Evolutionary conservation across 2,113 vertebrate species (phyloP).

Genomic region (Genyomyrus donnyi): DNA sequence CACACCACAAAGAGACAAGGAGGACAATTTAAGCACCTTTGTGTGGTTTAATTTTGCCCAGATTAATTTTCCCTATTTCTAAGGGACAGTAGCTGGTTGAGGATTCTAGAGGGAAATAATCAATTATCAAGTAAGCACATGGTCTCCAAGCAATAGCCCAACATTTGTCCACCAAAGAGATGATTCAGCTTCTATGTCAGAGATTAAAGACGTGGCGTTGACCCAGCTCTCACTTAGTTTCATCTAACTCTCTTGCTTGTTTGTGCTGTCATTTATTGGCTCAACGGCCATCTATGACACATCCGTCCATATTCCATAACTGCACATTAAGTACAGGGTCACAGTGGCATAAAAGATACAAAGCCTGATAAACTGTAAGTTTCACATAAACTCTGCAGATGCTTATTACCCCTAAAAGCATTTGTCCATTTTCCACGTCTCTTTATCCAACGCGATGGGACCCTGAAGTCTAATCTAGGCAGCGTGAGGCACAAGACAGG

Average conservation of each 20-base stretch:
- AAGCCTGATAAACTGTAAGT: neutral
- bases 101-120: neutral
- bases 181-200: neutral
- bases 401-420: neutral
- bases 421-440: neutral
- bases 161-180: neutral
- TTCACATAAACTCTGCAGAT: neutral
- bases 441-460: neutral
- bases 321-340: neutral
- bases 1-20: neutral
- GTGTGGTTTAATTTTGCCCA: neutral
- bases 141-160: neutral
- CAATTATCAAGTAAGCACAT: neutral
- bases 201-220: neutral
- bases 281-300: neutral
- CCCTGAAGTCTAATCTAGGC: neutral
- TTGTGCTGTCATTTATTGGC: neutral
- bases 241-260: neutral
- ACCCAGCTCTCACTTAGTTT: neutral
- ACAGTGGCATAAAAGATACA: neutral
- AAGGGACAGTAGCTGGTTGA: neutral
- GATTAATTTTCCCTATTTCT: neutral
- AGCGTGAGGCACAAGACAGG: neutral
- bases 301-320: neutral
- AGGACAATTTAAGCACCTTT: neutral